Percentiles rank a stretch among this genome's conserved stretches.
Conservation (phyloP, 2,797 vertebrate species). For the Sciurus carolinensis region DNA sequence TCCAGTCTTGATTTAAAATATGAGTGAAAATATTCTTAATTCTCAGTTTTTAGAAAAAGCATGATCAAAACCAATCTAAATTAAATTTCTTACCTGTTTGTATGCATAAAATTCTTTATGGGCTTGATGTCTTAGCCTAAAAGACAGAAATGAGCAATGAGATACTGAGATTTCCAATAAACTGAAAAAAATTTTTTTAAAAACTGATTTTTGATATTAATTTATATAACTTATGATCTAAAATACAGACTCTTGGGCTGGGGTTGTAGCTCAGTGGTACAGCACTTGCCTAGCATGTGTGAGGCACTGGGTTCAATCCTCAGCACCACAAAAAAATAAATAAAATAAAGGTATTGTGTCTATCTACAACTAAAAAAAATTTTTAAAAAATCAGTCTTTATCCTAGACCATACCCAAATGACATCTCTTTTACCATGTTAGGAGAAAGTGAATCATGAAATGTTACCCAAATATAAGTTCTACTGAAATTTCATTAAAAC, state of each 20-base stretch:
- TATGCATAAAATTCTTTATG: conserved; percentile 99
- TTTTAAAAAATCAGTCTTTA: neutral
- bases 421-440: neutral
- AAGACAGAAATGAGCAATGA: conserved; percentile 74
- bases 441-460: conserved; percentile 48
- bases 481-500: conserved; percentile 64
- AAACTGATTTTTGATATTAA: conserved; percentile 27
- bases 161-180: conserved; percentile 59
- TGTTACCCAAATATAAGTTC: conserved; percentile 9
- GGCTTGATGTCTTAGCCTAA: conserved; percentile 98
- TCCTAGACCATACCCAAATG: conserved; percentile 44
- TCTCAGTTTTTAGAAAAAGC: conserved; percentile 36
- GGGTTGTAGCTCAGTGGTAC: too few relatives aligned
- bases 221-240: conserved; percentile 49
- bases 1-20: conserved; percentile 52
- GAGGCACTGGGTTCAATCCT: too few relatives aligned
- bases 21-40: conserved; percentile 23
- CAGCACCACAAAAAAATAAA: too few relatives aligned
- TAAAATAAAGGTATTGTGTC: too few relatives aligned
- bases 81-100: conserved; percentile 95
- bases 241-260: neutral
- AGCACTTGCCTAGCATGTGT: too few relatives aligned
- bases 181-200: conserved; percentile 28
- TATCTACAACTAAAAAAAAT: too few relatives aligned
- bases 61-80: conserved; percentile 26